Base-by-base conservation (phyloP, 2,888 invertebrate species). In the Amphimallon solstitiale region DNA sequence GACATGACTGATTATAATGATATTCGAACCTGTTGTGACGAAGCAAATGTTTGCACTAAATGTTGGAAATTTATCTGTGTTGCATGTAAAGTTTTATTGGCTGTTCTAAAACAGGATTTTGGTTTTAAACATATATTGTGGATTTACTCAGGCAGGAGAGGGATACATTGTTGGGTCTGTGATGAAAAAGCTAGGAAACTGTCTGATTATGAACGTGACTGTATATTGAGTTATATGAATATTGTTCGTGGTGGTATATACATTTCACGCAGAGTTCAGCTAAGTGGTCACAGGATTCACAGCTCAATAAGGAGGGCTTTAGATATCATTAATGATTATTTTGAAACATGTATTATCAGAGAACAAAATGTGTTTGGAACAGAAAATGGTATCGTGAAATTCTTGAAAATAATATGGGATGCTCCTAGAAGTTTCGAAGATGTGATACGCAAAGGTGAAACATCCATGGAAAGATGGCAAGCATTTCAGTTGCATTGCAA, bases 391-490 rank as follows among this genome's bases (percentile, higher is more conserved):
- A 81, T 92, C 29, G 83, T 85, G 12, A 90, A 89, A 70, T 87
- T 97, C 68, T 79, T 96, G 17, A 85, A 86, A 68, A 84, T 94
- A 74, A 86, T 97, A 10, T 92, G 94, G 77, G 51, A 52, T 52
- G 35, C 17, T 9, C n/a, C 1, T 10, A 35, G 37, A n/a, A 29
- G 37, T 10, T 52, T 52, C 19, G 9, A 10, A 15, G 29, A 17
- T 1, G 15, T 37, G 3, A 52, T 52, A 17, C 17, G 10, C 5
- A 15, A 14, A 14, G 15, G 4, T 10, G 37, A 15, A 3, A 35
- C 51, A 17, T 52, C 51, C 9, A 15, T 17, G 3, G 51, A 52
- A 15, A n/a, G 35, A 3, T 52, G 51, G 51, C 6, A 52, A 6
- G 51, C 17, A 15, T 52, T 52, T 15, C 17, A 17, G 14, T 9